Base-by-base conservation (phyloP, 92 coral and sea anemone genomes). In the Porites rus region DNA sequence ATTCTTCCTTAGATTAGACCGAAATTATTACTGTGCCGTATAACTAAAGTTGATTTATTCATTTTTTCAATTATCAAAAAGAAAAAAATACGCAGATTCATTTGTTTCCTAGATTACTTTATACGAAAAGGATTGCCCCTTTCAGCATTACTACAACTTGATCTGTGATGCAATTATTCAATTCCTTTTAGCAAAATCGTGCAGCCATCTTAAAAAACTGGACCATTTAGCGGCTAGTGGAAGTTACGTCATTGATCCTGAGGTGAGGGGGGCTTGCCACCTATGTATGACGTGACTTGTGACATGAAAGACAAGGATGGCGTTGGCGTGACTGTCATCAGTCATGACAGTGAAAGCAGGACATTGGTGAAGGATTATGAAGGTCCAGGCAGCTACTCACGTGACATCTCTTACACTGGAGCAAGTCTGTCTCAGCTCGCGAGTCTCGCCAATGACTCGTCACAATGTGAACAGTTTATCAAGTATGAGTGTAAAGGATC, bases 401-500 rank as follows among this genome's bases (percentile, higher is more conserved):
- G 80, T 31, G 69, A 61, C 75, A 77, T 89, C 71, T 31, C 62
- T 24, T 90, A 90, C 75, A 63, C 53, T 5, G 90, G 93, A 81
- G 90, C 81, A 17, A 87, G 31, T 74, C 63, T 84, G 65, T 68
- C 91, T 0, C 94, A 91, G 78, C 87, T 91, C 52, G 79, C 78
- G n/a, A 67, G 87, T 46, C 91, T 91, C 61, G 84, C 82, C 60
- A 51, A 52, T 43, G 87, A 76, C 65, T 91, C 94, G 1, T 6
- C 58, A 18, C 85, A 84, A 53, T 91, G 94, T 82, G 92, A 91
- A 63, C 94, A 91, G 84, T 91, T 74, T 20, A 84, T 91, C 75
- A 91, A 74, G 70, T 87, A 92, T 69, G 89, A 92, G 78, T 89
- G 95, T 82, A 28, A 17, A 18, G 59, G 11, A 19, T 75, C 88